Evolutionary conservation across 53 echinoderm and acorn worm genomes (phyloP).

Genomic region (Arbacia lixula): DNA sequence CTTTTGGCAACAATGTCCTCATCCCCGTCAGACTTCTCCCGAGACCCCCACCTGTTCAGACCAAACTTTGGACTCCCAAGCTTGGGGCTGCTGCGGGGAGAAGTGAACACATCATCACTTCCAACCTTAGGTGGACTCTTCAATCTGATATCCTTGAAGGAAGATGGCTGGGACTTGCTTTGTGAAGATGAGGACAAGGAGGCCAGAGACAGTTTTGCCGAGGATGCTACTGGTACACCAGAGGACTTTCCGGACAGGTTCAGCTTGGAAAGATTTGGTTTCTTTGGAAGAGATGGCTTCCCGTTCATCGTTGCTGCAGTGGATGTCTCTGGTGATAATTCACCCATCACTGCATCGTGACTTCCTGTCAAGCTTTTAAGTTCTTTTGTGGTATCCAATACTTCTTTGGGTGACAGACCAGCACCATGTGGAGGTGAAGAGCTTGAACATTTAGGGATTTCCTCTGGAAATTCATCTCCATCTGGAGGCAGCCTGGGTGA

Average conservation of each 20-base stretch:
- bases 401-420: constrained; percentile 46
- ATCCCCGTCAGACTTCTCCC: constrained; percentile 47
- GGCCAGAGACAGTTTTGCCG: constrained; percentile 41
- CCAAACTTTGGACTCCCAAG: constrained; percentile 42
- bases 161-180: constrained; percentile 18
- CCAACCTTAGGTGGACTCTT: constrained; percentile 23
- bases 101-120: constrained; percentile 47
- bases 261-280: constrained; percentile 62
- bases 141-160: constrained; percentile 40
- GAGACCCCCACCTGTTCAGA: constrained; percentile 35
- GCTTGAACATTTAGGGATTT: constrained; percentile 69
- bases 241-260: constrained; percentile 20
- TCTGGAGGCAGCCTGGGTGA: constrained; percentile 93
- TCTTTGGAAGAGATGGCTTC: constrained; percentile 48
- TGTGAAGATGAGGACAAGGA: constrained; percentile 29
- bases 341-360: not conserved
- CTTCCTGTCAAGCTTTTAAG: not conserved
- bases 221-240: not conserved
- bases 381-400: not conserved
- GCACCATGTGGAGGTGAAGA: constrained; percentile 34
- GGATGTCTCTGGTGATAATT: not conserved
- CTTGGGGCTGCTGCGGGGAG: constrained; percentile 44
- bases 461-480: constrained; percentile 87
- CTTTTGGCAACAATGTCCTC: constrained; percentile 69
- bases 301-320: not conserved